phyloP scores from a whole-genome alignment of 2,888 invertebrate species.

The Adelphocoris suturalis region DNA sequence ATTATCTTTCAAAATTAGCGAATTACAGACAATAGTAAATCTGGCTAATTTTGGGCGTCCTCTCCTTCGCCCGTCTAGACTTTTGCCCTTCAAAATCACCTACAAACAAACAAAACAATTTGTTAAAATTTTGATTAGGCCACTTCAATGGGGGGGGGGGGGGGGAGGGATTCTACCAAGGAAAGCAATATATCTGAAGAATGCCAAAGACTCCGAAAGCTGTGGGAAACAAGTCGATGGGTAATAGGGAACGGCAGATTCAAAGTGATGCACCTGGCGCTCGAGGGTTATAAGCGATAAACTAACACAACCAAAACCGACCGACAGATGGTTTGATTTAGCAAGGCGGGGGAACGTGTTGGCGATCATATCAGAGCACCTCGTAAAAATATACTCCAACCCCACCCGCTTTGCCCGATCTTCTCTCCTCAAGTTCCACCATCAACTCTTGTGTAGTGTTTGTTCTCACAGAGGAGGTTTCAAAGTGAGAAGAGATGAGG shows the following conservation, averaged over 20 bases:
- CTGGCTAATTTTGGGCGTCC: too few relatives aligned
- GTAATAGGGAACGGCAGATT: constrained; percentile 72
- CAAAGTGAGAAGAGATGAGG: constrained; percentile 69
- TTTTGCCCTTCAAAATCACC: too few relatives aligned
- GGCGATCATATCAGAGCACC: constrained; percentile 73
- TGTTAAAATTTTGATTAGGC: constrained; percentile 37
- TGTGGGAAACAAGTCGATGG: constrained; percentile 68
- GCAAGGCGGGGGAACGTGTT: constrained; percentile 72
- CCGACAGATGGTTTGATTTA: constrained; percentile 73
- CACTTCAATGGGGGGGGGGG: neutral
- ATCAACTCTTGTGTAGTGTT: constrained; percentile 61
- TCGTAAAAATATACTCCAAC: constrained; percentile 71
- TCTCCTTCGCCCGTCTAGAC: too few relatives aligned
- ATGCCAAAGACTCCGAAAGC: constrained; percentile 30
- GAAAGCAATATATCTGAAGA: constrained; percentile 52
- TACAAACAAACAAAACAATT: constrained; percentile 63
- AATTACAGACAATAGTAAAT: too few relatives aligned
- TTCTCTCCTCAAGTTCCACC: constrained; percentile 24
- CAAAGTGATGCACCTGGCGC: constrained; percentile 73
- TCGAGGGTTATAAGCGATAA: constrained; percentile 72
- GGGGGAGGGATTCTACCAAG: constrained; percentile 44
- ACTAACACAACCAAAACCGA: constrained; percentile 72
- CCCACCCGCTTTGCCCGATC: constrained; percentile 39
- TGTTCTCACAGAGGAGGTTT: constrained; percentile 70
- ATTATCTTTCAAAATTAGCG: too few relatives aligned